Conservation (phyloP, 2,888 invertebrate genomes). For the Melitaea athalia region DNA sequence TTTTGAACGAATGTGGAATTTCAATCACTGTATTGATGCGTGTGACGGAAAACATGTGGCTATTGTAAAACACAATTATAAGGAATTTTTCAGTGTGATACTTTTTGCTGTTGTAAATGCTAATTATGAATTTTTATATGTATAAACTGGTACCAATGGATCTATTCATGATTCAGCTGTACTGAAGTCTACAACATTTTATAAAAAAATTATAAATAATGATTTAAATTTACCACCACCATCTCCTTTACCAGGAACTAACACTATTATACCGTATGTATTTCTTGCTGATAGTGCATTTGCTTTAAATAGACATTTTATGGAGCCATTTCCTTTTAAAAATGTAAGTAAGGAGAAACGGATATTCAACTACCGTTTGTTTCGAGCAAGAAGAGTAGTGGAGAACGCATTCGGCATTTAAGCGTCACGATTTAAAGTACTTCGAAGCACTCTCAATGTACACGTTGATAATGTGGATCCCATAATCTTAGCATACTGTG, state of each 20-base stretch:
- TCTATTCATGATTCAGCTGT: background rate
- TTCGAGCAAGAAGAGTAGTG: background rate
- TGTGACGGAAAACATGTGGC: conserved; percentile 31
- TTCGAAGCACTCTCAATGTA: background rate
- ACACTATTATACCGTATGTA: background rate
- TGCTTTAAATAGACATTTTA: background rate
- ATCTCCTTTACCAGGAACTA: background rate
- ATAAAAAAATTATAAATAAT: background rate
- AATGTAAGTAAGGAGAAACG: background rate
- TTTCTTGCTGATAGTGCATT: background rate
- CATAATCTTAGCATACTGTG: background rate
- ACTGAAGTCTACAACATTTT: background rate
- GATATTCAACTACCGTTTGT: background rate
- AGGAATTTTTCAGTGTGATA: conserved; percentile 28
- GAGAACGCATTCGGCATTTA: background rate
- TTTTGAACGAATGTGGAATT: too few relatives aligned
- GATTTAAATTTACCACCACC: background rate
- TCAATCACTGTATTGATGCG: conserved; percentile 29
- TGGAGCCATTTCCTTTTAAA: background rate
- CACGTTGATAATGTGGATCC: background rate
- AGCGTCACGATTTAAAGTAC: background rate
- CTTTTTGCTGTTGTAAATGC: conserved; percentile 1
- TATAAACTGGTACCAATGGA: background rate
- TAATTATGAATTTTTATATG: background rate
- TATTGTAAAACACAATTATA: too few relatives aligned